Conservation (phyloP, 2,797 vertebrate species). For the Gadopsis bispinosus region DNA sequence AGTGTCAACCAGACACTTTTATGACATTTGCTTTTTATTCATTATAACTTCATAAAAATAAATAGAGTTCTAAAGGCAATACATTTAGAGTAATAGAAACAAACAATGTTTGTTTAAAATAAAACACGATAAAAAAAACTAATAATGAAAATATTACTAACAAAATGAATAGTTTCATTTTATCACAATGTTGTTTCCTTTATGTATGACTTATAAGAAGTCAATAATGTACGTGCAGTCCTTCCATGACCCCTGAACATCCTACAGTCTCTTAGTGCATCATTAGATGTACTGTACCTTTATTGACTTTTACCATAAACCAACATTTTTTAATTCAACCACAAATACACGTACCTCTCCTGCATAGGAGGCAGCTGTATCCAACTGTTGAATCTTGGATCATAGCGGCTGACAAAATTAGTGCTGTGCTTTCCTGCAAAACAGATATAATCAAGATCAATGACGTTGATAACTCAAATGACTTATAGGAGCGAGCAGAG, state of each 20-base stretch:
- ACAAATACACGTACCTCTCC: constrained; percentile 89
- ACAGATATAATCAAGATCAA: constrained; percentile 34
- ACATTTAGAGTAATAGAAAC: not conserved
- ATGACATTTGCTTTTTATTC: not conserved
- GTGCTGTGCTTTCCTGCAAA: constrained; percentile 97
- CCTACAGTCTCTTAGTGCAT: not conserved
- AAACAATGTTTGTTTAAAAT: not conserved
- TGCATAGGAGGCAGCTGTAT: constrained; percentile 99
- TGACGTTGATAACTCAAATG: not conserved
- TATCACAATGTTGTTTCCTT: not conserved
- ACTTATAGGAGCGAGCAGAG: not conserved
- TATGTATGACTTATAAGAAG: not conserved
- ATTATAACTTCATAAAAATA: not conserved
- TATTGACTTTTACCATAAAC: not conserved
- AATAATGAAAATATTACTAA: not conserved
- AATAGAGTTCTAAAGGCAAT: not conserved
- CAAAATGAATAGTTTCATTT: not conserved
- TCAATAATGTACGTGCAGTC: not conserved
- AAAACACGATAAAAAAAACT: no score
- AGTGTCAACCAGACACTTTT: constrained; percentile 57
- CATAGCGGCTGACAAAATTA: constrained; percentile 98
- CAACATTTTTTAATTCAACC: not conserved
- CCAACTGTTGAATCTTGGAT: constrained; percentile 99
- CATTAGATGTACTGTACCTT: not conserved
- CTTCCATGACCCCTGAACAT: not conserved